Percentiles rank a stretch among this genome's conserved stretches.
phyloP scores from a whole-genome alignment of 2,797 vertebrate species.

The Threskiornis aethiopicus region DNA sequence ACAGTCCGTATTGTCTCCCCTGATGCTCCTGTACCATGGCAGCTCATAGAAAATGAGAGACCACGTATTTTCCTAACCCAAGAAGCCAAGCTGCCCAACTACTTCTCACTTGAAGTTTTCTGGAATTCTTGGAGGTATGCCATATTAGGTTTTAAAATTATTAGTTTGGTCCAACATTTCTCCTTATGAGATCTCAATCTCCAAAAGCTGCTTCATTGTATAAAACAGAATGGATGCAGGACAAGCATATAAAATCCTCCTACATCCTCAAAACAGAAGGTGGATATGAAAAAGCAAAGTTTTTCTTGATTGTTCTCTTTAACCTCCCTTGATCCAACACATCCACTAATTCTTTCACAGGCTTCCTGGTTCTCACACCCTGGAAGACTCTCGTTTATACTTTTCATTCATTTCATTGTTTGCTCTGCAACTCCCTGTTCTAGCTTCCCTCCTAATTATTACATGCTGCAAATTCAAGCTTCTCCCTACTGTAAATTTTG shows the following conservation, averaged over 20 bases:
- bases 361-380: background rate
- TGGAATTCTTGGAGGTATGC: background rate
- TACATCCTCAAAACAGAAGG: background rate
- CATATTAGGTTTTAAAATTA: background rate
- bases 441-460: conserved; percentile 8
- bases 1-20: background rate
- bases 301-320: background rate
- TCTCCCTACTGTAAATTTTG: background rate
- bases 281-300: background rate
- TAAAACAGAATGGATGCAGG: background rate
- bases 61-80: background rate
- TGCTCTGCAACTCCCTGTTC: background rate
- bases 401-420: background rate
- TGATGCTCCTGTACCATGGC: background rate
- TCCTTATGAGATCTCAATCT: background rate
- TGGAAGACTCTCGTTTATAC: background rate
- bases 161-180: background rate
- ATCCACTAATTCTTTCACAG: conserved; percentile 11
- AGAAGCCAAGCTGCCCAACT: background rate
- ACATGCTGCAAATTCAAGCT: conserved; percentile 1
- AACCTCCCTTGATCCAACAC: background rate
- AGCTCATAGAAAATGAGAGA: background rate
- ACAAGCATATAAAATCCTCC: background rate
- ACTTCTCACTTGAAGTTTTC: background rate
- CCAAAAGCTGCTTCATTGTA: background rate